Evolutionary conservation across 1,140 invertebrate species (phyloP).

Genomic region (Melitaea cinxia): DNA sequence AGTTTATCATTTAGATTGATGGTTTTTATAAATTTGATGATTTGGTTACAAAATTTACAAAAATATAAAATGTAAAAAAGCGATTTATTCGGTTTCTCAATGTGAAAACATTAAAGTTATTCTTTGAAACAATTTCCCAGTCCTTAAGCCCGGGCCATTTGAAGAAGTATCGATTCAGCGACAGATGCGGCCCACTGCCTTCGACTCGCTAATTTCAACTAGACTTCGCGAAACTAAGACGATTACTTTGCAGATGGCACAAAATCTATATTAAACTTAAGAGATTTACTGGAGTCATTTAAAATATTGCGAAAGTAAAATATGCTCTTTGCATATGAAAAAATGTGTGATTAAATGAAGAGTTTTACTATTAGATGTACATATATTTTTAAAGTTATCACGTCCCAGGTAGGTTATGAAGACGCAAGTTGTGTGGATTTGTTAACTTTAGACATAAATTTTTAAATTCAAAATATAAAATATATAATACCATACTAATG

Average conservation of each 20-base stretch:
- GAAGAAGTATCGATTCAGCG: slow-evolving; percentile 44
- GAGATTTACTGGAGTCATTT: slow-evolving; percentile 26
- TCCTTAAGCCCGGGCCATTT: slow-evolving; percentile 35
- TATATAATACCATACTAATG: too few species aligned
- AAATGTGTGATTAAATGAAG: background rate
- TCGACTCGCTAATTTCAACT: slow-evolving; percentile 49
- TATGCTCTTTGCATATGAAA: background rate
- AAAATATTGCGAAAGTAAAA: slow-evolving; percentile 10
- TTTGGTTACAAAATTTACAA: background rate
- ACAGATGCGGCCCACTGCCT: slow-evolving; percentile 48
- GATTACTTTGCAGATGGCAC: slow-evolving; percentile 47
- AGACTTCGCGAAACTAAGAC: slow-evolving; percentile 48
- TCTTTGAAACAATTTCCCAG: slow-evolving; percentile 30
- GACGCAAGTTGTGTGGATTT: too few species aligned
- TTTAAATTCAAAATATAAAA: too few species aligned
- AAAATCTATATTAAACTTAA: slow-evolving; percentile 42
- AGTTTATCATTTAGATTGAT: too few species aligned
- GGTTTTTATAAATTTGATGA: too few species aligned
- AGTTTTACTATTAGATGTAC: too few species aligned
- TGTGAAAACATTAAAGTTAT: slow-evolving; percentile 29
- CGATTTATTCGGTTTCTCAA: background rate
- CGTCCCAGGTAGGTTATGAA: too few species aligned
- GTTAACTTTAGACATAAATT: too few species aligned
- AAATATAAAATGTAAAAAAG: background rate
- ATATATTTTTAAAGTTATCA: too few species aligned